Evolutionary conservation across 2,113 vertebrate genomes (phyloP), one percentile per base, ranked within the genome.

Genomic region (Percopsis transmontana): DNA sequence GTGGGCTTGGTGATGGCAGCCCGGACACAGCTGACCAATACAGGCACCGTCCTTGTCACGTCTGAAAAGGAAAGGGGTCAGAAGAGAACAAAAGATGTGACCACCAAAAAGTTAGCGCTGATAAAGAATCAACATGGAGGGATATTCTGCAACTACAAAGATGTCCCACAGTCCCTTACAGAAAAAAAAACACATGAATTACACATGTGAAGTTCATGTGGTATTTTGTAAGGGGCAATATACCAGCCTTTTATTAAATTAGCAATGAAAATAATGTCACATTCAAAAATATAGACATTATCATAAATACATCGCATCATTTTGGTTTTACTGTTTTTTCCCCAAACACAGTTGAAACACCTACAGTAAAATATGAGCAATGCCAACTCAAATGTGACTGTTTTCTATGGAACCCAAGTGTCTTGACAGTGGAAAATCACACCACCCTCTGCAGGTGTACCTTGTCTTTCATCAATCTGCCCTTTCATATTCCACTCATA

Each of bases 1-100:
- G 92, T 80, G 13, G 94, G 91, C 39, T 93, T 91, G 51, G 83
- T 91, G 81, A 99, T 78, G 23, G 87, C 82, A 50, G 83, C 1
- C 64, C 92, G 91, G 67, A 98, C 75, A 84, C 91, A 93, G 68
- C 66, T 87, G 74, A 96, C 86, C 72, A 96, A 74, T 39, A 88
- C 87, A 12, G 87, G 91, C 60, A 91, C 89, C 0, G 60, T 71
- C 20, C 72, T 84, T 6, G 64, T 56, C 57, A 66, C 72, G 14
- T 89, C 91, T 92, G 78, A n/a, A n/a, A 9, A 14, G 66, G 62
- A 77, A 72, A 62, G 11, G 16, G 18, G 5, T 21, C 74, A 66
- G 3, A 2, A 56, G 68, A 23, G 12, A 19, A 63, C 56, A 19
- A 8, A 57, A 60, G 20, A 23, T 40, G 13, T 2, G 2, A 39